These are phyloP conservation scores for Pteruthius melanotis DNA, from an alignment of 2,113 vertebrate genomes.

Conservation along the genomic window DNA sequence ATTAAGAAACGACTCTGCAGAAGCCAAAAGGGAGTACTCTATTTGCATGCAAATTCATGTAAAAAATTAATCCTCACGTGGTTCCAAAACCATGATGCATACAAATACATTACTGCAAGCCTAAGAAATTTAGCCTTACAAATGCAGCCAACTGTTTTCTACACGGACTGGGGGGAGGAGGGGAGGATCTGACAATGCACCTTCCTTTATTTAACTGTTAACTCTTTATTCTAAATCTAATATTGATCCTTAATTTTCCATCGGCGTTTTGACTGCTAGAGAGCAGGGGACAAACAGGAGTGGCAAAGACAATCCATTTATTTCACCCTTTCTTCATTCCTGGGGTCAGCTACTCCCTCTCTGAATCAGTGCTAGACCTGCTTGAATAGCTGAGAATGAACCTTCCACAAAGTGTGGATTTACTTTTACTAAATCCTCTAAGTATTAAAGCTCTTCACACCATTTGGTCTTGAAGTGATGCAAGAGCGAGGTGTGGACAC, in stretches of 20 bases:
- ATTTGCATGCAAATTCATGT: slow-evolving; percentile 60
- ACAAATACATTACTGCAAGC: slow-evolving; percentile 22
- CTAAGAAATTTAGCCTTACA: slow-evolving; percentile 26
- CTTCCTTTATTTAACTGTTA: slow-evolving; percentile 1
- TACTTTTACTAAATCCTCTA: slow-evolving; percentile 81
- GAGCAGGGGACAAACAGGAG: slow-evolving; percentile 55
- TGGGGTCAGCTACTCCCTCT: slow-evolving; percentile 59
- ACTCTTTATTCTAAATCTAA: slow-evolving; percentile 25
- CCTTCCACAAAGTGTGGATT: slow-evolving; percentile 76
- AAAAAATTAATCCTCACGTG: slow-evolving; percentile 58
- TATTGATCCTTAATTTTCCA: slow-evolving; percentile 41
- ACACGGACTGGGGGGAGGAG: no score
- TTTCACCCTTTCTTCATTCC: slow-evolving; percentile 40
- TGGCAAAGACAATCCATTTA: slow-evolving; percentile 17
- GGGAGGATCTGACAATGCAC: background rate
- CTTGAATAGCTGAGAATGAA: slow-evolving; percentile 73
- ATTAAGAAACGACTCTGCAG: background rate
- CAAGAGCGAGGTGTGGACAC: slow-evolving; percentile 94
- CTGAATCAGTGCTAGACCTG: slow-evolving; percentile 68
- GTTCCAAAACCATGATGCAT: slow-evolving; percentile 52
- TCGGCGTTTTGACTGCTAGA: slow-evolving; percentile 58
- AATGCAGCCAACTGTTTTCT: slow-evolving; percentile 5
- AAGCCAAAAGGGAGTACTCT: slow-evolving; percentile 35
- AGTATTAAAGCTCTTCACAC: slow-evolving; percentile 86
- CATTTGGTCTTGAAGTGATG: slow-evolving; percentile 96